A percentile compares a stretch with the other conserved stretches of the same genome.
These are phyloP conservation scores for Ectobius pallidus DNA, from an alignment of 2,888 invertebrate species.

Conservation along the genomic window DNA sequence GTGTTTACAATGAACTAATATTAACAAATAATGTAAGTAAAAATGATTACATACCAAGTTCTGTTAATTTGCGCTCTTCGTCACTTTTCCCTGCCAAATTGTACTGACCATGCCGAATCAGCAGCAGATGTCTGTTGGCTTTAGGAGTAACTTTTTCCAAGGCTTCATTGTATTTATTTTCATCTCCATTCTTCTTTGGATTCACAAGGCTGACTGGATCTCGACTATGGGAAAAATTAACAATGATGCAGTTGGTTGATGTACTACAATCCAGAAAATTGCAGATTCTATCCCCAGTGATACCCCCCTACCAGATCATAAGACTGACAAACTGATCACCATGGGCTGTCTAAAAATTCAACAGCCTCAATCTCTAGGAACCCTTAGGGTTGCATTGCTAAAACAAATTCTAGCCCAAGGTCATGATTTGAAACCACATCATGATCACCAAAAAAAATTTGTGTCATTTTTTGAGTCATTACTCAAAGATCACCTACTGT, in stretches of 20 bases:
- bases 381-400: background rate
- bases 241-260: background rate
- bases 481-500: too few relatives aligned
- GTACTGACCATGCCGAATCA: conserved; percentile 96
- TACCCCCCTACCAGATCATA: background rate
- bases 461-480: too few relatives aligned
- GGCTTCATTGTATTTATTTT: conserved; percentile 71
- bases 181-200: conserved; percentile 63
- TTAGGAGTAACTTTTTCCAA: conserved; percentile 65
- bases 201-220: conserved; percentile 74
- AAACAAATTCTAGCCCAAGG: background rate
- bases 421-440: too few relatives aligned
- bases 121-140: conserved; percentile 80
- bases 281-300: background rate
- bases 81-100: conserved; percentile 74
- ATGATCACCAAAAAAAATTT: too few relatives aligned
- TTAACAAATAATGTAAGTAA: background rate
- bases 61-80: conserved; percentile 75
- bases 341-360: background rate
- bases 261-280: background rate
- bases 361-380: background rate
- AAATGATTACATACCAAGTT: conserved; percentile 68
- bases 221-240: conserved; percentile 64
- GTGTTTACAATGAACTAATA: too few relatives aligned
- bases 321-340: background rate